Base-by-base conservation (phyloP, 1,140 invertebrate genomes). In the Sarcophaga peregrina region DNA sequence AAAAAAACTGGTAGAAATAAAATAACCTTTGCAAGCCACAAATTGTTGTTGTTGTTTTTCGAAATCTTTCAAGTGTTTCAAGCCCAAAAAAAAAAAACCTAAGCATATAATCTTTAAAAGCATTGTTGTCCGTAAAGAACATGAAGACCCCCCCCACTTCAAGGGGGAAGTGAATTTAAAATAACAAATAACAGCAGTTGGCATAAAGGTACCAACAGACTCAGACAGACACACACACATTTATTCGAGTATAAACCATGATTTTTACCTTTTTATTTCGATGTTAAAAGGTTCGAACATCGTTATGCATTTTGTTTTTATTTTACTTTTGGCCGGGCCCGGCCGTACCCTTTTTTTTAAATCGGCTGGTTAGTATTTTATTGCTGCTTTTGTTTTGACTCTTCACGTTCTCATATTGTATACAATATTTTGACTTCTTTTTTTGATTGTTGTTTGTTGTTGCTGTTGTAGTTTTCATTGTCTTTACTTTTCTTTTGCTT, bases 51-150 rank as follows among this genome's bases (percentile, higher is more conserved):
- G 17, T 68, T 68, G n/a, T 68, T 68, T 68, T 68, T 68, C 20
- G 62, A 68, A 68, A 68, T 68, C 62, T 68, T 68, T 68, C 62
- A 68, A 68, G 62, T 68, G 62, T 68, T 68, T n/a, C 15, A 68
- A 68, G 20, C 17, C 9, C 25, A 37, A 37, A 37, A 37, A 4
- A 37, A 4, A 37, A 37, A 37, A 37, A 37, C 25, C 25, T 37
- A 37, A 37, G 25, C 25, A 37, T 37, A 37, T 37, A 37, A 37
- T 37, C 25, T 37, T 37, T 37, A 37, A 37, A 37, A 37, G 25
- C 25, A 37, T 37, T 37, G 25, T 37, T 37, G 25, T 37, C 25
- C 1, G 25, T 37, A 1, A 37, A 37, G 25, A 37, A 37, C 25
- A 37, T 37, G 25, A 37, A 37, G 25, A n/a, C n/a, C n/a, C n/a